Base-by-base conservation (phyloP, 2,888 invertebrate genomes). In the Troides oblongomaculatus region DNA sequence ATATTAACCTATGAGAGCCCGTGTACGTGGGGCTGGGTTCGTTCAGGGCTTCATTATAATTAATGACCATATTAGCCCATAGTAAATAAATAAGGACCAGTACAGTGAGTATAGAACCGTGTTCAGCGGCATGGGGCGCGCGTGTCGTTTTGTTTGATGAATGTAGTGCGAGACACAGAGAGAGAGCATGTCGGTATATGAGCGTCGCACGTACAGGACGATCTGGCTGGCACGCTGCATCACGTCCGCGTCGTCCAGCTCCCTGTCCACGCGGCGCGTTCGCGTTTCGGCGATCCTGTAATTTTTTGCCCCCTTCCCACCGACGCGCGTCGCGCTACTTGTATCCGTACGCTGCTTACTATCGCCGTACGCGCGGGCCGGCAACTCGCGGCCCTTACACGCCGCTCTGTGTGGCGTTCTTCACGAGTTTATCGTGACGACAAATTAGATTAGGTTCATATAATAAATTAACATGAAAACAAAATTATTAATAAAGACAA, bases 211-310 rank as follows among this genome's bases (percentile, higher is more conserved):
- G 94, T 96, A 97, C 97, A 96, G 96, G 89, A 97, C 96, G 89
- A 97, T 97, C 91, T 96, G 96, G 94, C 96, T 96, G 88, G 96
- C 96, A 88, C 96, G 95, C 92, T 96, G 96, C 94, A 96, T 95
- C 81, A 96, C 96, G 87, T 95, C 95, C 79, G 95, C 95, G 90
- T 96, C 96, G 88, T 96, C 95, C 84, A 95, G 94, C 84, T 94
- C 94, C 78, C 94, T 90, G 76, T 93, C 89, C 74, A 86, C 82
- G 62, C 93, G 82, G 71, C 91, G 89, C 78, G 91, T 86, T 76
- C 93, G 92, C 71, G 91, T 93, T 83, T 90, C 89, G 75, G 89
- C 87, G 76, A 84, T 80, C 77, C 90, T 88, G 86, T 90, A 93
- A 85, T 83, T 81, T 82, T 88, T 90, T 76, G 86, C 78, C 78